Conservation (phyloP, 2,888 invertebrate species). For the Bimastos eiseni region DNA sequence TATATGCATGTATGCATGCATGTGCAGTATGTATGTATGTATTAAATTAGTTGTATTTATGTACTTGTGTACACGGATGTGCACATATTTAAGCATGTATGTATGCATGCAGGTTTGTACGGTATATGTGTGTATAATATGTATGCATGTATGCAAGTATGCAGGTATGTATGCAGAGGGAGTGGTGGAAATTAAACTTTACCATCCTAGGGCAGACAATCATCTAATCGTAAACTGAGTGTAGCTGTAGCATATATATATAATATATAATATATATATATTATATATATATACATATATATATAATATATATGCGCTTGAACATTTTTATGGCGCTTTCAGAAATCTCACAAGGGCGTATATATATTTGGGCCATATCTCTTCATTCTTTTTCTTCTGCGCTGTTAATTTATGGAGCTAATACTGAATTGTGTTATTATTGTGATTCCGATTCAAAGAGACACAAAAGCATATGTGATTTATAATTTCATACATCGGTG, state of each 20-base stretch:
- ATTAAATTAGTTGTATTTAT: too few relatives aligned
- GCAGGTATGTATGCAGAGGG: background rate
- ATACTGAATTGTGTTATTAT: background rate
- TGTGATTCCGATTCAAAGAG: background rate
- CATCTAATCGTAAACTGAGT: too few relatives aligned
- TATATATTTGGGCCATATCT: background rate
- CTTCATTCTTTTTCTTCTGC: background rate
- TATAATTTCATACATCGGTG: background rate
- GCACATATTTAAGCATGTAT: background rate
- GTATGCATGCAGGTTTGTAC: background rate
- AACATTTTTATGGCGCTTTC: too few relatives aligned
- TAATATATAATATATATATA: background rate
- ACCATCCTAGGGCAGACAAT: too few relatives aligned
- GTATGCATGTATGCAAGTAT: too few relatives aligned
- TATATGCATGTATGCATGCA: too few relatives aligned
- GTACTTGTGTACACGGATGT: too few relatives aligned
- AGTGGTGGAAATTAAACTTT: too few relatives aligned
- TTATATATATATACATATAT: too few relatives aligned
- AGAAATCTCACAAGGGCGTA: too few relatives aligned
- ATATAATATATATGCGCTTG: too few relatives aligned
- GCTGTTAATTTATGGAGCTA: background rate
- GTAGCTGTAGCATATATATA: background rate
- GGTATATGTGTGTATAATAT: too few relatives aligned
- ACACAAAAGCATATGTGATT: background rate
- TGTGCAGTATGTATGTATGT: background rate